Conservation (phyloP, 92 coral and sea anemone species). For the Siderastrea siderea region DNA sequence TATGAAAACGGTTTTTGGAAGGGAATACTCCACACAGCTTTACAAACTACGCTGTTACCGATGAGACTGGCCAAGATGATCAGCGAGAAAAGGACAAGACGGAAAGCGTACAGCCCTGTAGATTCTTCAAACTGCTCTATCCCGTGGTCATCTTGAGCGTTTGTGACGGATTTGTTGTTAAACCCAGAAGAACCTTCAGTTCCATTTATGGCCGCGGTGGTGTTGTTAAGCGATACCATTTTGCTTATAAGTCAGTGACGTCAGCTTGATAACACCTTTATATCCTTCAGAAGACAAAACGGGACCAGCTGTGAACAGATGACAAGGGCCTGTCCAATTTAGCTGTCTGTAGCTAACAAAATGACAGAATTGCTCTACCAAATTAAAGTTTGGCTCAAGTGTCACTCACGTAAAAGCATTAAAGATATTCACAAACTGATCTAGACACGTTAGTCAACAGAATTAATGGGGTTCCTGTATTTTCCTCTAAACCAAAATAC, state of each 20-base stretch:
- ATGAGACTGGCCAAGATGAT: constrained; percentile 50
- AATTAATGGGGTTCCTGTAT: too few species aligned
- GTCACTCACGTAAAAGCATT: too few species aligned
- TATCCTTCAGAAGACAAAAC: neutral
- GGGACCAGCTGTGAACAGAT: neutral
- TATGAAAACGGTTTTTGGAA: constrained; percentile 68
- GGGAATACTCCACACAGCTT: constrained; percentile 42
- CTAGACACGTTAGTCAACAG: too few species aligned
- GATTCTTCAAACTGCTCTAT: constrained; percentile 51
- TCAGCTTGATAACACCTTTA: neutral
- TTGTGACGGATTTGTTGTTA: neutral
- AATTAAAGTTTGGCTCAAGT: too few species aligned
- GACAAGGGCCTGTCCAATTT: too few species aligned
- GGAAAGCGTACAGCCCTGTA: constrained; percentile 23
- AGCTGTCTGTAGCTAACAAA: neutral
- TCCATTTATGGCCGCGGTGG: neutral
- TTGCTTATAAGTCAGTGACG: neutral
- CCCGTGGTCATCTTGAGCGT: neutral
- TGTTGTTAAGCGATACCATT: neutral
- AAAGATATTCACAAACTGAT: too few species aligned
- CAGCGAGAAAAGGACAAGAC: constrained; percentile 46
- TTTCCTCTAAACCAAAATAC: too few species aligned
- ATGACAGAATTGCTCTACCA: neutral
- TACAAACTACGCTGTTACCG: constrained; percentile 64
- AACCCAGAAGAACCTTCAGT: neutral